Conservation (phyloP, 2,113 vertebrate species). For the Podilymbus podiceps region DNA sequence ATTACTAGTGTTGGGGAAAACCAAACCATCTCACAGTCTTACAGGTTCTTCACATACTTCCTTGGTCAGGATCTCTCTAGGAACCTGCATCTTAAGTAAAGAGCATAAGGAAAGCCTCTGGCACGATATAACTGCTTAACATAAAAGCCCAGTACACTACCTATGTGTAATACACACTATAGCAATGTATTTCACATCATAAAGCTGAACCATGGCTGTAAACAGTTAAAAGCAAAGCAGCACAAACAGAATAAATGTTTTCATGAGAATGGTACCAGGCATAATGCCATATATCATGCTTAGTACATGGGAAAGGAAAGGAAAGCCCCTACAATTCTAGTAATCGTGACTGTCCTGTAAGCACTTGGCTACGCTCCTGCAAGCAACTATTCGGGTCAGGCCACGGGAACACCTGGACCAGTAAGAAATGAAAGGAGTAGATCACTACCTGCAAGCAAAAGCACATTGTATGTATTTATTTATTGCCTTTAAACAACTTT, state of each 20-base stretch:
- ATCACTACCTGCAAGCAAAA: neutral
- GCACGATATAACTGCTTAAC: neutral
- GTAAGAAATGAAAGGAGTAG: neutral
- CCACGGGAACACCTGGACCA: neutral
- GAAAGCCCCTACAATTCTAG: neutral
- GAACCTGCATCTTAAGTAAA: neutral
- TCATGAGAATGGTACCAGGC: neutral
- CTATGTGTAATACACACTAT: neutral
- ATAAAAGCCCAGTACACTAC: neutral
- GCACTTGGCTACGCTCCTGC: too few species aligned
- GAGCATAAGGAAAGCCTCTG: neutral
- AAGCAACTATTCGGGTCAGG: neutral
- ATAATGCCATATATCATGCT: neutral
- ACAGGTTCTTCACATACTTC: neutral
- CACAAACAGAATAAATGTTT: neutral
- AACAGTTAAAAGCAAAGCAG: neutral
- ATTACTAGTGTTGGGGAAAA: neutral
- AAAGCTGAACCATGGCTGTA: accelerated
- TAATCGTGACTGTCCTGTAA: accelerated
- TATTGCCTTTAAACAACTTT: neutral
- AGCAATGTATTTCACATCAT: accelerated
- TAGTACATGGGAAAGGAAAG: neutral
- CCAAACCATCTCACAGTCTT: neutral
- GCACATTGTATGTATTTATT: neutral
- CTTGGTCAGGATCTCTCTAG: neutral